Base-by-base conservation (phyloP, 2,888 invertebrate species). In the Drosophila fungiperda region DNA sequence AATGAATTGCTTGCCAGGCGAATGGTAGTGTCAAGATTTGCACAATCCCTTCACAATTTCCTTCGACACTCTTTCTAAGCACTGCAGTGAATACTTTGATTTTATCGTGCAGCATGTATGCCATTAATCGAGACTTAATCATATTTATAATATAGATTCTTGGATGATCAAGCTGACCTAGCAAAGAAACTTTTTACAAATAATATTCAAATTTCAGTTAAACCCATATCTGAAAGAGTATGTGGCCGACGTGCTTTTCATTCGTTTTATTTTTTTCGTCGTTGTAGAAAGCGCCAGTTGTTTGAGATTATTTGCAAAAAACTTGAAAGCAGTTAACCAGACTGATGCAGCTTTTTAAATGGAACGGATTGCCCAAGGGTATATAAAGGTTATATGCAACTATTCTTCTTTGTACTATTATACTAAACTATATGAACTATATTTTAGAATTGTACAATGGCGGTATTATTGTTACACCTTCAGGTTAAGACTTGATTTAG, bases 1-100 rank as follows among this genome's bases (percentile, higher is more conserved):
- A 85, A 87, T 89, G 89, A 87, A 89, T 89, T 89, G 89, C 87
- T 74, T 71, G 68, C 66, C 68, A 64, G 49, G 58, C 70, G 63
- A 52, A 50, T 55, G 52, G 42, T 20, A 68, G 72, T 62, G 64
- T 64, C 77, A 76, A 80, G 72, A 72, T 61, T 67, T 76, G 58
- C 52, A 38, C 50, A 40, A 11, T 17, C 12, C 42, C 12, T 33
- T 20, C 36, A 57, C 7, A 2, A 23, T 49, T 36, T 59, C 36
- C 29, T 35, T 49, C 32, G 20, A 48, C 40, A 52, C 53, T 61
- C 58, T 62, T 48, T 40, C 32, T 12, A 12, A 20, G 3, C 48
- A 40, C 38, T n/a, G 35, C 54, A 36, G 11, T 23, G 20, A 35
- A 3, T 54, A 23, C 17, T 3, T 20, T 11, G 7, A 17, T 36